Base-by-base conservation (phyloP, 2,797 vertebrate genomes). In the Coregonus ussuriensis region DNA sequence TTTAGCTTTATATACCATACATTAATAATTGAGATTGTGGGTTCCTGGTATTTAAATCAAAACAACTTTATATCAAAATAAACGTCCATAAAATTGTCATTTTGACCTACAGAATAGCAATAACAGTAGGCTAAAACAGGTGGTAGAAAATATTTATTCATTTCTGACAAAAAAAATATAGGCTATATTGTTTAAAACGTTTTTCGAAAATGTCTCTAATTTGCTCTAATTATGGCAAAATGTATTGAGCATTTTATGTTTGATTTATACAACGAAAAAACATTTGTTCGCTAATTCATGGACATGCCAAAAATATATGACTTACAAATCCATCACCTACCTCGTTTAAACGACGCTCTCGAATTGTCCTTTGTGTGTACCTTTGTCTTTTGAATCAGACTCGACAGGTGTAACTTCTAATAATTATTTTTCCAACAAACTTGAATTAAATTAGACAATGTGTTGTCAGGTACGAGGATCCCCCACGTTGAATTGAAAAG, bases 341-440 rank as follows among this genome's bases (percentile, higher is more conserved):
- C 86, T 88, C 85, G 88, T 91, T 18, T 80, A 83, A 29, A 16
- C 13, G 52, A 35, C 69, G 3, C 37, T 62, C 9, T 71, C 21
- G 6, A 35, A 18, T 74, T 56, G 77, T 18, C 5, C n/a, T 66
- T 71, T 9, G 2, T 53, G 2, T 18, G 21, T 18, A n/a, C 51
- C 14, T 63, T 75, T 80, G 74, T 72, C 74, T 31, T n/a, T 11
- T 1, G 31, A 5, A 72, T 56, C 67, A 77, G 65, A 25, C 65
- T 73, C 11, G 21, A 41, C 82, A 82, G 81, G 77, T 85, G 85
- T 68, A 35, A 70, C 9, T 68, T 33, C n/a, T 21, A 53, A 21
- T n/a, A 4, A 5, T 76, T 21, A 35, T 37, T 72, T 9, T 33
- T 2, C 16, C 31, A 33, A 14, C 41, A 75, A 54, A 53, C 4